These are phyloP conservation scores for Paramisgurnus dabryanus DNA, from an alignment of 2,113 vertebrate genomes.

Conservation along the genomic window DNA sequence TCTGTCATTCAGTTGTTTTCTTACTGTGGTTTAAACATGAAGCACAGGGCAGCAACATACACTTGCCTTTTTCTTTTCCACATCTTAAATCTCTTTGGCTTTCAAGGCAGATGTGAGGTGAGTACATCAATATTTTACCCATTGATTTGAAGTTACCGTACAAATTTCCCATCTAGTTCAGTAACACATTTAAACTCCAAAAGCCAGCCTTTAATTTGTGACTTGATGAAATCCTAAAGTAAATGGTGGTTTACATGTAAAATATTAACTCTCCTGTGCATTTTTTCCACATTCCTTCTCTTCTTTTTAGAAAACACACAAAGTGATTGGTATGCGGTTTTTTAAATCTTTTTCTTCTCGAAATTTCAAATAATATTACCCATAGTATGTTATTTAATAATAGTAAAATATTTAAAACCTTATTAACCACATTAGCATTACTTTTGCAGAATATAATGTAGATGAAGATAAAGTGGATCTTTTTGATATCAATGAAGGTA, in stretches of 20 bases:
- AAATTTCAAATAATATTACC: neutral
- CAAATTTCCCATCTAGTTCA: too few relatives aligned
- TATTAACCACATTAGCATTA: conserved; percentile 42
- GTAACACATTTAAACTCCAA: neutral
- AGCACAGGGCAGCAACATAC: neutral
- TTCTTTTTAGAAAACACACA: neutral
- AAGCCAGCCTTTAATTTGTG: neutral
- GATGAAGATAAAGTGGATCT: conserved; percentile 87
- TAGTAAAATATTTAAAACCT: conserved; percentile 1
- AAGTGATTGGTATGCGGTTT: neutral
- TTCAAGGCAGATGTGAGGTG: conserved; percentile 15
- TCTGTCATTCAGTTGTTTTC: neutral
- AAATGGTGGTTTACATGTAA: neutral
- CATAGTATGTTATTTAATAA: neutral
- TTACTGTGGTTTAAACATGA: neutral
- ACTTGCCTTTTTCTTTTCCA: neutral
- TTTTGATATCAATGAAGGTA: conserved; percentile 93
- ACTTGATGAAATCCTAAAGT: neutral
- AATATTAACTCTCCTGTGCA: neutral
- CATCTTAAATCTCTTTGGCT: neutral
- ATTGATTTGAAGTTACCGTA: too few relatives aligned
- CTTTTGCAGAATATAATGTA: conserved; percentile 78
- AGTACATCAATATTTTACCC: neutral
- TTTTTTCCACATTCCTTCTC: neutral
- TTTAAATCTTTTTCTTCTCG: neutral